Conservation (phyloP, 1,140 invertebrate genomes). For the Bacillus rossius region DNA sequence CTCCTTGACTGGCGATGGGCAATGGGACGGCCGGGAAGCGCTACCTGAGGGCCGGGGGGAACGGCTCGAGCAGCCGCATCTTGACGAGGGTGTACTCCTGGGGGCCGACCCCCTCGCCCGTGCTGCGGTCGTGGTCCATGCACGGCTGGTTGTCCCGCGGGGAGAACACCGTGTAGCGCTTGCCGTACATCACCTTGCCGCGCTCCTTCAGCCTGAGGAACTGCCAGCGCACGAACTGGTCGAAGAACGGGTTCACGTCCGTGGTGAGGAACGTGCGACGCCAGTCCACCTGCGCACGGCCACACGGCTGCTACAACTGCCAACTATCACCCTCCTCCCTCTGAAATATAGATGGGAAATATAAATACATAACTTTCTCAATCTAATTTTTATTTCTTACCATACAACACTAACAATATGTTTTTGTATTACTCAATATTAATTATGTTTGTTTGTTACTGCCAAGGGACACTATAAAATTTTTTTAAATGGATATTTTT, state of each 20-base stretch:
- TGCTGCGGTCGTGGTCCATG: slow-evolving; percentile 97
- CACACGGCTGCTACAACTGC: no score
- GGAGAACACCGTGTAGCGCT: slow-evolving; percentile 96
- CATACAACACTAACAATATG: no score
- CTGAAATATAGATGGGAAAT: no score
- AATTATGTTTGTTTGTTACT: no score
- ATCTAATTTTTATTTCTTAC: no score
- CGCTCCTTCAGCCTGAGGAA: slow-evolving; percentile 82
- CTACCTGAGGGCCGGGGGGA: slow-evolving; percentile 57
- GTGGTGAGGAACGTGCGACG: slow-evolving; percentile 96
- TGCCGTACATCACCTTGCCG: slow-evolving; percentile 94
- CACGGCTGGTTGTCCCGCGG: slow-evolving; percentile 97
- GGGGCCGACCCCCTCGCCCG: slow-evolving; percentile 95
- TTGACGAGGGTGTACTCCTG: slow-evolving; percentile 99
- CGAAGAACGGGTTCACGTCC: slow-evolving; percentile 95
- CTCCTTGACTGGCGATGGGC: no score
- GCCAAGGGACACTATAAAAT: no score
- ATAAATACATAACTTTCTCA: no score
- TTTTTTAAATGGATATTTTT: no score
- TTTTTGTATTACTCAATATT: no score
- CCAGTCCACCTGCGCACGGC: slow-evolving; percentile 86
- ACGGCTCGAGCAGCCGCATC: slow-evolving; percentile 74
- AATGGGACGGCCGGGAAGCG: no score
- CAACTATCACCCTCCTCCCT: no score
- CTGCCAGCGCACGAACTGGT: slow-evolving; percentile 98